Conservation (phyloP, 2,888 invertebrate species). For the Folsomia manolachei region DNA sequence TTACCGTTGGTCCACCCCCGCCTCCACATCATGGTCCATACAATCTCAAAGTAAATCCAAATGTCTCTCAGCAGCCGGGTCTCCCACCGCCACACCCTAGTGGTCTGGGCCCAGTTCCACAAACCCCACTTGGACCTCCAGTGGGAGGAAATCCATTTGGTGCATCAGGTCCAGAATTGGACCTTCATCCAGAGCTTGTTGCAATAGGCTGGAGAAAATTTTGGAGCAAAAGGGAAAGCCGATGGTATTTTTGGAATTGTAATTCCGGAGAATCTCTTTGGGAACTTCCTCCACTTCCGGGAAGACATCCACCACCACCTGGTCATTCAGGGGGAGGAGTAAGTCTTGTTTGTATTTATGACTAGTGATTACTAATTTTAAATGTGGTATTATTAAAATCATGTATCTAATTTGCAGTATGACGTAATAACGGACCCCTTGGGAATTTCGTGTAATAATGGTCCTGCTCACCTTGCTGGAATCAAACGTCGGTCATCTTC, state of each 20-base stretch:
- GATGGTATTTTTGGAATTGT: slow-evolving; percentile 96
- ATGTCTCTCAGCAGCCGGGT: slow-evolving; percentile 3
- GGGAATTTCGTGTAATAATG: slow-evolving; percentile 66
- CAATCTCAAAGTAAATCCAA: slow-evolving; percentile 21
- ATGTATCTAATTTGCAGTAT: slow-evolving; percentile 60
- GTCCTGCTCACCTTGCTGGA: slow-evolving; percentile 52
- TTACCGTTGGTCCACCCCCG: slow-evolving; percentile 17
- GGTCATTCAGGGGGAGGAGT: slow-evolving; percentile 22
- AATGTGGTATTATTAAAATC: background rate
- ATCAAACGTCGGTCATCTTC: slow-evolving; percentile 56
- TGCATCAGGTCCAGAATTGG: slow-evolving; percentile 53
- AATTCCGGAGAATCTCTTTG: slow-evolving; percentile 92
- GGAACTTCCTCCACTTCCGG: slow-evolving; percentile 77
- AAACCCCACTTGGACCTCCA: slow-evolving; percentile 48
- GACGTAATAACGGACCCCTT: slow-evolving; percentile 90
- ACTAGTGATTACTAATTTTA: background rate
- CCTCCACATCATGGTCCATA: slow-evolving; percentile 24
- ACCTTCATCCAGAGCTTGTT: slow-evolving; percentile 66
- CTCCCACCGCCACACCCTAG: slow-evolving; percentile 23
- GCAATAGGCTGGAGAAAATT: slow-evolving; percentile 95
- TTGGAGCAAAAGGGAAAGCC: slow-evolving; percentile 92
- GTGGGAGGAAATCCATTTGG: slow-evolving; percentile 53
- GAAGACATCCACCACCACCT: slow-evolving; percentile 32
- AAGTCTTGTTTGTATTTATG: background rate
- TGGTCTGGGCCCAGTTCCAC: slow-evolving; percentile 30